Evolutionary conservation across 1,140 invertebrate genomes (phyloP).

Genomic region (Chymomyza costata): DNA sequence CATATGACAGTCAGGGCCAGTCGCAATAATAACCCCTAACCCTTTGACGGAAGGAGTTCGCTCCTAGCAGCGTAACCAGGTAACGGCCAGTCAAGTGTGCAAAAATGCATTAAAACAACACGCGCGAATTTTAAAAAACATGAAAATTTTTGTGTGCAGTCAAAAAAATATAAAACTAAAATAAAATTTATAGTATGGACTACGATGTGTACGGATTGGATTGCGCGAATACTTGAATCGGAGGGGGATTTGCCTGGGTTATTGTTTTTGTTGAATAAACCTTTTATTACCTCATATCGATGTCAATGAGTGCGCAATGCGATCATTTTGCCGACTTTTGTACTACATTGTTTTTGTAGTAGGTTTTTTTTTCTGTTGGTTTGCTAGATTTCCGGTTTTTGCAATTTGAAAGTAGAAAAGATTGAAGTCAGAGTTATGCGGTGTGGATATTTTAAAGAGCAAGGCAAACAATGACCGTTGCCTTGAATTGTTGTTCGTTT

Average conservation of each 20-base stretch:
- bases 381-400: constrained; percentile 51
- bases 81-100: constrained; percentile 65
- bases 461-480: constrained; percentile 1
- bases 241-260: neutral
- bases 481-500: constrained; percentile 20
- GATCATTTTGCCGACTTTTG: too few relatives aligned
- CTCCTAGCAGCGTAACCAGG: too few relatives aligned
- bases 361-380: constrained; percentile 11
- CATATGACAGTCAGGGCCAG: constrained; percentile 56
- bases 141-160: constrained; percentile 24
- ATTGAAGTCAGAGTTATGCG: neutral
- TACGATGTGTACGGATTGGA: too few relatives aligned
- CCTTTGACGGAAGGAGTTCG: too few relatives aligned
- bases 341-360: too few relatives aligned
- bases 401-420: constrained; percentile 6
- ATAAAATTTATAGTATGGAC: neutral
- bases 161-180: constrained; percentile 29
- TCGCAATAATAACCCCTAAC: constrained; percentile 35
- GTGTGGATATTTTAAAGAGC: neutral
- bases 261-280: constrained; percentile 62
- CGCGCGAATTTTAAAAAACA: constrained; percentile 52
- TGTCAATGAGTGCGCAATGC: constrained; percentile 13
- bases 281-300: constrained; percentile 70
- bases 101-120: constrained; percentile 70
- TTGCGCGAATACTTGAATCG: constrained; percentile 48